These are phyloP conservation scores for Coleophora flavipennella DNA, from an alignment of 2,888 invertebrate genomes.

Conservation along the genomic window DNA sequence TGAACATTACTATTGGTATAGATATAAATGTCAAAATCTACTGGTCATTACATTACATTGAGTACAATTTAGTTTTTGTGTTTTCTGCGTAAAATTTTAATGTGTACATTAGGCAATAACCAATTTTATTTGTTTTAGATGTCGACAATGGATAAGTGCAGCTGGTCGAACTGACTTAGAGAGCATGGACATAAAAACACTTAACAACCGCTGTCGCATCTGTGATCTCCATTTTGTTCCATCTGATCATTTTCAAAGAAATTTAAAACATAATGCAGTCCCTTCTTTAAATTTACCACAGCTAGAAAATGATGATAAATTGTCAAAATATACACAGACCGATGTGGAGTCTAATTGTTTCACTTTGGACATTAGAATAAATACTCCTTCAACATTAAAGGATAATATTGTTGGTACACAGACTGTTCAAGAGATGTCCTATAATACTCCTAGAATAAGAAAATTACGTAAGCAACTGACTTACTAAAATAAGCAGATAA, in stretches of 20 bases:
- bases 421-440: conserved; percentile 2
- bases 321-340: conserved; percentile 2
- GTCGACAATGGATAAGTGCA: background rate
- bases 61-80: no score
- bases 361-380: no score
- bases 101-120: no score
- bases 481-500: conserved; percentile 1
- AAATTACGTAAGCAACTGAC: conserved; percentile 1
- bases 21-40: no score
- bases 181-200: background rate
- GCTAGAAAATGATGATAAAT: background rate
- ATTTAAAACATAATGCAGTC: background rate
- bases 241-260: background rate
- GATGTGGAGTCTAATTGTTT: background rate
- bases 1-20: no score
- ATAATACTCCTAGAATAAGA: conserved; percentile 2
- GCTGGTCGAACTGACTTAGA: conserved; percentile 1
- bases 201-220: background rate
- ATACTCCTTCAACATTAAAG: background rate
- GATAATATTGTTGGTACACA: background rate
- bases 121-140: no score
- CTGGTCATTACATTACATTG: no score
- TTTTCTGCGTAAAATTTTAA: no score
- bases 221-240: conserved; percentile 1
- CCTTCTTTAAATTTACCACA: background rate